A percentile compares a stretch with the other conserved stretches of the same genome.
Evolutionary conservation across 2,113 vertebrate genomes (phyloP).

Genomic region (Rhinoderma darwinii): DNA sequence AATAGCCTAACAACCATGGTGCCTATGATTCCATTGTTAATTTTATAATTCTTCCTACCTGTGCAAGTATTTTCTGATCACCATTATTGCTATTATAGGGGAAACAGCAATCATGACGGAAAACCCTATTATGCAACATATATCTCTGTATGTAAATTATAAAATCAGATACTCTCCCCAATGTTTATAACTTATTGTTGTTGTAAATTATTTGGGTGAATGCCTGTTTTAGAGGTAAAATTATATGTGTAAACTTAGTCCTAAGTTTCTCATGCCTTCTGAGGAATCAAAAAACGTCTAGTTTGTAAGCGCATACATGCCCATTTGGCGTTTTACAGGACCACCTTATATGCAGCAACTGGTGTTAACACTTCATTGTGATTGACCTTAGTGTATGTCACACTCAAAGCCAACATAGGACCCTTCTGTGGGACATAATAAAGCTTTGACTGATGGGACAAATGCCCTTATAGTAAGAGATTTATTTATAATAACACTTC

Average conservation of each 20-base stretch:
- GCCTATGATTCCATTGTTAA: too few species aligned
- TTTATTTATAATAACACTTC: background rate
- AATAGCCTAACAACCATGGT: too few species aligned
- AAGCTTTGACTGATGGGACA: slow-evolving; percentile 26
- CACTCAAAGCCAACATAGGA: background rate
- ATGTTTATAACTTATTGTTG: too few species aligned
- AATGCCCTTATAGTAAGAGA: slow-evolving; percentile 4
- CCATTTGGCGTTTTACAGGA: background rate
- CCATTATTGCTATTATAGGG: too few species aligned
- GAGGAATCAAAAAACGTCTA: too few species aligned
- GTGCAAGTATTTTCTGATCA: too few species aligned
- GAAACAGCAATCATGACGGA: too few species aligned
- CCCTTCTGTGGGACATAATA: background rate
- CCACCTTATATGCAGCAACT: background rate
- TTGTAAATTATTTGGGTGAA: background rate
- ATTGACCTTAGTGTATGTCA: slow-evolving; percentile 15
- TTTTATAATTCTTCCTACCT: too few species aligned
- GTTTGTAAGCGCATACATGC: too few species aligned
- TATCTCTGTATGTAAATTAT: background rate
- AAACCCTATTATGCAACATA: too few species aligned
- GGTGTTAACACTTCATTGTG: background rate
- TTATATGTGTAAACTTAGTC: too few species aligned
- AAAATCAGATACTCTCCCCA: background rate
- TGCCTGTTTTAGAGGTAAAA: background rate
- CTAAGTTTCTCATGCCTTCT: too few species aligned